Evolutionary conservation across 2,888 invertebrate genomes (phyloP), one percentile per base, ranked within the genome.

Genomic region (Xanthia icteritia): DNA sequence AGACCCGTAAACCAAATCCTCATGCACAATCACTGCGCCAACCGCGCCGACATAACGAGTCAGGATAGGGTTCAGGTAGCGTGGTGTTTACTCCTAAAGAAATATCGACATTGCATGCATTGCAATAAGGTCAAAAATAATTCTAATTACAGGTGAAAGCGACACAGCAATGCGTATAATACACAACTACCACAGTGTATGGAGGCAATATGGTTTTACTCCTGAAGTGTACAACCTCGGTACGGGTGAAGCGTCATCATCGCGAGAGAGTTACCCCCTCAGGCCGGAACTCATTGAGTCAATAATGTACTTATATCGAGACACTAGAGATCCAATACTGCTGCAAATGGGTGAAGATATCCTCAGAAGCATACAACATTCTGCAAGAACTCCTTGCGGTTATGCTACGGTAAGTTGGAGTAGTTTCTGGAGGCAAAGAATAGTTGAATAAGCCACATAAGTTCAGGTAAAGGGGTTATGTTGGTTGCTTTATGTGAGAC

Each of bases 151-250:
- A 97, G 99, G 99, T 11, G 99, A 99, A 92, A 98, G 98, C 20
- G 98, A 98, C 88, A 98, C 98, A 86, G 99, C 99, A 0, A 98
- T 99, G 98, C 98, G 98, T 88, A 99, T 99, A 6, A 97, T 99
- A 82, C 98, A 99, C 91, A 99, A 99, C 94, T 99, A 99, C 94
- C 99, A 99, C 92, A 98, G 98, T 90, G 99, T 99, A 1, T 99
- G 99, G 99, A 98, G 98, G 79, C 99, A 99, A 93, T 99, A 99
- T 94, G 99, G 99, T 0, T 99, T 99, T 92, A 98, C 99, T 0
- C 99, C 99, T 0, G 99, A 99, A 93, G 99, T 99, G 92, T 99
- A 99, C 95, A 99, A 99, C 93, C 98, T 99, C 87, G 98, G 99
- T 0, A 98, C 98, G 70, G 98, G 98, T 0, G 98, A 99, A 91